Percentiles rank a stretch among this genome's conserved stretches.
These are phyloP conservation scores for Oriolus oriolus DNA, from an alignment of 2,113 vertebrate genomes.

Conservation along the genomic window DNA sequence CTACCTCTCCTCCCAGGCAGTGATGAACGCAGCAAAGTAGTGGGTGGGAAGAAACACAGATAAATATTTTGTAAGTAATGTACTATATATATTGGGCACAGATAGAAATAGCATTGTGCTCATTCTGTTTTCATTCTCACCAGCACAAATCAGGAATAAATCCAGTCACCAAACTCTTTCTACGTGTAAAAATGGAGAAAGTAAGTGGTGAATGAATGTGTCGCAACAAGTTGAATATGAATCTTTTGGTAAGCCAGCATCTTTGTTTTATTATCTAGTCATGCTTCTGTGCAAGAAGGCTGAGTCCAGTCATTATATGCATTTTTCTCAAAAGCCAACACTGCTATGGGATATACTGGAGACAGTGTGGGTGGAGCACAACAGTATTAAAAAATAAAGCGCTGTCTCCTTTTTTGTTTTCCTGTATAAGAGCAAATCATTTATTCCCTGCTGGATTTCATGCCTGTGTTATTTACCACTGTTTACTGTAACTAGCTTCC, in stretches of 20 bases:
- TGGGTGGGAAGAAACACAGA: constrained; percentile 27
- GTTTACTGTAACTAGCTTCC: constrained; percentile 68
- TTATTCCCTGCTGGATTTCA: constrained; percentile 54
- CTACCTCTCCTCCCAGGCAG: constrained; percentile 3
- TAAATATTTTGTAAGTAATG: constrained; percentile 46
- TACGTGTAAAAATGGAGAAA: constrained; percentile 22
- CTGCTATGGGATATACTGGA: constrained; percentile 49
- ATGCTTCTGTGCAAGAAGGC: constrained; percentile 53
- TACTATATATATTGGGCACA: background rate
- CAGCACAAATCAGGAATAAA: background rate
- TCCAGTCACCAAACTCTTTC: background rate
- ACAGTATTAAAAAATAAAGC: constrained; percentile 37
- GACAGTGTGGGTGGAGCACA: constrained; percentile 61
- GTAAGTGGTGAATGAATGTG: constrained; percentile 15
- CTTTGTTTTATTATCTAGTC: constrained; percentile 57
- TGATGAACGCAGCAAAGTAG: constrained; percentile 17
- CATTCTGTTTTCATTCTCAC: background rate
- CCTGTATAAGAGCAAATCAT: constrained; percentile 57
- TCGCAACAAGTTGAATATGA: background rate
- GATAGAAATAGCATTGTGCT: constrained; percentile 29
- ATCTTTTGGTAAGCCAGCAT: constrained; percentile 30
- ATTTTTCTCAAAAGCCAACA: constrained; percentile 42
- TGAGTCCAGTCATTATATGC: constrained; percentile 35
- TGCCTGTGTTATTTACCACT: constrained; percentile 65
- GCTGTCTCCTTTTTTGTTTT: constrained; percentile 49